Evolutionary conservation across 2,797 vertebrate genomes (phyloP).

Genomic region (Periophthalmus magnuspinnatus): DNA sequence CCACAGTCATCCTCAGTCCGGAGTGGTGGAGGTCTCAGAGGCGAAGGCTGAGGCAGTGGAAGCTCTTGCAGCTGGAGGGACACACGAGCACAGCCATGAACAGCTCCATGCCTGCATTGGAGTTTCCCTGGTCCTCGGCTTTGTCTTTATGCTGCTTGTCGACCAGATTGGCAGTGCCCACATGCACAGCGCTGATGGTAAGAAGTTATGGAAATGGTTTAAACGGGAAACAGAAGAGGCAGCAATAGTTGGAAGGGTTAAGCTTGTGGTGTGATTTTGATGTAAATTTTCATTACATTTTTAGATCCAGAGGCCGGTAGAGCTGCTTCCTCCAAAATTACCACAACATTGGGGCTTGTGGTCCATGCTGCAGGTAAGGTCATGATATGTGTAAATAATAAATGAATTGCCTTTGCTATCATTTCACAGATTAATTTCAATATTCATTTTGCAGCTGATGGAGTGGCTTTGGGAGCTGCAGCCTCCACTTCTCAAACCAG

Average conservation of each 20-base stretch:
- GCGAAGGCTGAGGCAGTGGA: constrained; percentile 66
- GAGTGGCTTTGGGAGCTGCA: constrained; percentile 94
- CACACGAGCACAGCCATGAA: constrained; percentile 81
- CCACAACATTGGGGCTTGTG: constrained; percentile 94
- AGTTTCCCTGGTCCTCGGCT: constrained; percentile 93
- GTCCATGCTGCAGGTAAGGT: constrained; percentile 93
- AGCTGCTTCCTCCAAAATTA: constrained; percentile 90
- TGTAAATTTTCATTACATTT: not conserved
- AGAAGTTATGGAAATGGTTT: constrained; percentile 29
- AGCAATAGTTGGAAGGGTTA: not conserved
- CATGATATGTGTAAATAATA: too few species aligned
- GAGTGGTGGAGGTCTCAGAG: constrained; percentile 64
- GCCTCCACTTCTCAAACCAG: constrained; percentile 98
- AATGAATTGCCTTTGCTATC: not conserved
- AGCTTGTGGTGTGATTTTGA: not conserved
- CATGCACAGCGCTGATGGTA: constrained; percentile 89
- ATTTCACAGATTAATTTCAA: too few species aligned
- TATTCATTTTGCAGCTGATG: constrained; percentile 83
- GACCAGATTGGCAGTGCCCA: constrained; percentile 97
- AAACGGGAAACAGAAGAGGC: not conserved
- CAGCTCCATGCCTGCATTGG: constrained; percentile 95
- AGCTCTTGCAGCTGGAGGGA: constrained; percentile 49
- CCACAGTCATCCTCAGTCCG: constrained; percentile 61
- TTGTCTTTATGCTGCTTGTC: constrained; percentile 97
- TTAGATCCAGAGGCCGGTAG: constrained; percentile 91